Evolutionary conservation across 2,888 invertebrate genomes (phyloP).

Genomic region (Geotrupes spiniger): DNA sequence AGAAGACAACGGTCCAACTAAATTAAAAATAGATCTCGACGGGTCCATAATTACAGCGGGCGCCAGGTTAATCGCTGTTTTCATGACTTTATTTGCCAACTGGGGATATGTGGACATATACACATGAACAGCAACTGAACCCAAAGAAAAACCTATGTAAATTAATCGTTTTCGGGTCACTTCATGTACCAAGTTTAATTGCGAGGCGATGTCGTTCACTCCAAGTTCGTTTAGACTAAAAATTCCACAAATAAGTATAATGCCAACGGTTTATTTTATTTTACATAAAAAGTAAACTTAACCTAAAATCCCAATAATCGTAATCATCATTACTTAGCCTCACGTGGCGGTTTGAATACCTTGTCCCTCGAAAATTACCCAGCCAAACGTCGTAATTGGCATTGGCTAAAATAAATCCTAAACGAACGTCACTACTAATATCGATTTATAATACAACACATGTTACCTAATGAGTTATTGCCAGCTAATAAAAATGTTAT

Average conservation of each 20-base stretch:
- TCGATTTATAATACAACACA: too few relatives aligned
- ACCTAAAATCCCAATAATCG: conserved; percentile 33
- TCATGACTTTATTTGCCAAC: conserved; percentile 62
- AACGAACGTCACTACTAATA: conserved; percentile 6
- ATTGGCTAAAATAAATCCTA: conserved; percentile 49
- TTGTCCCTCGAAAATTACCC: conserved; percentile 41
- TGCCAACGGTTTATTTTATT: too few relatives aligned
- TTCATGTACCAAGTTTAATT: conserved; percentile 23
- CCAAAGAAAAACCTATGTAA: conserved; percentile 85
- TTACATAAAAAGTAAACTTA: too few relatives aligned
- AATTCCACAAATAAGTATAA: too few relatives aligned
- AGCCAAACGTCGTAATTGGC: conserved; percentile 54
- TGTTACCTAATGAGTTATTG: conserved; percentile 40
- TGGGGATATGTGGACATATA: conserved; percentile 63
- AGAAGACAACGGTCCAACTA: conserved; percentile 55
- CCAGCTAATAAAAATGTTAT: conserved; percentile 42
- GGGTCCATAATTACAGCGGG: conserved; percentile 59
- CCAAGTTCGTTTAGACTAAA: conserved; percentile 27
- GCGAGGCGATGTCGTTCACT: conserved; percentile 25
- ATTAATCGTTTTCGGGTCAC: conserved; percentile 45
- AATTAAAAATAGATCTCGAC: conserved; percentile 58
- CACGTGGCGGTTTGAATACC: conserved; percentile 31
- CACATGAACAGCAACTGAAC: conserved; percentile 67
- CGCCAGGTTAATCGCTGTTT: conserved; percentile 60
- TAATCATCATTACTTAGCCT: conserved; percentile 21